These are phyloP conservation scores for Chionodraco myersi DNA, from an alignment of 2,113 vertebrate species.

Conservation along the genomic window DNA sequence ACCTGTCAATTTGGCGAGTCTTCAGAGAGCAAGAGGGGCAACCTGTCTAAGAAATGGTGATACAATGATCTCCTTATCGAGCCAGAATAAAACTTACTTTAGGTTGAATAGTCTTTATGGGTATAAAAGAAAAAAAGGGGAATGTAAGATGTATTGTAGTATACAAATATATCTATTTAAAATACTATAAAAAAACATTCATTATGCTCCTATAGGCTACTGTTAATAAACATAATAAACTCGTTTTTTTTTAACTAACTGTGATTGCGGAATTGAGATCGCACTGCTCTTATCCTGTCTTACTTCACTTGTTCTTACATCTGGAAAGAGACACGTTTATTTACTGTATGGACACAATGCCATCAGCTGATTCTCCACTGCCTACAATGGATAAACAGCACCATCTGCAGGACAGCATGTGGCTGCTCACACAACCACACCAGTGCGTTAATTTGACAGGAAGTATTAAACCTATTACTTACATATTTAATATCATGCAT, in stretches of 20 bases:
- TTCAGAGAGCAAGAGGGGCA: background rate
- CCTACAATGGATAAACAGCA: conserved; percentile 37
- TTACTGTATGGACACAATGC: background rate
- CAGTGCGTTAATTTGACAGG: background rate
- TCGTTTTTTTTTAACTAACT: background rate
- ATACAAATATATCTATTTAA: background rate
- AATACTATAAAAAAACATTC: background rate
- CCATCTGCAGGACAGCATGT: conserved; percentile 56
- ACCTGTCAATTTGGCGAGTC: conserved; percentile 3
- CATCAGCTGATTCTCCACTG: background rate
- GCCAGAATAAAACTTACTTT: no score
- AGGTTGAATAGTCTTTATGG: no score
- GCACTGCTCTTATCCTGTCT: background rate
- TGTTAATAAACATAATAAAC: background rate
- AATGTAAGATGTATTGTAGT: no score
- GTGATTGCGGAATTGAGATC: background rate
- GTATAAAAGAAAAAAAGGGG: no score
- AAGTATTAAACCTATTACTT: background rate
- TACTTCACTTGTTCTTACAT: background rate
- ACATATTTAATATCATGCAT: background rate
- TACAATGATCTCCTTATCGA: no score
- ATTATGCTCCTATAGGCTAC: no score
- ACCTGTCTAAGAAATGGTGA: background rate
- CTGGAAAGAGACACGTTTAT: background rate
- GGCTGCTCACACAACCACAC: background rate